These are phyloP conservation scores for Pithys albifrons DNA, from an alignment of 2,113 vertebrate species.

Conservation along the genomic window DNA sequence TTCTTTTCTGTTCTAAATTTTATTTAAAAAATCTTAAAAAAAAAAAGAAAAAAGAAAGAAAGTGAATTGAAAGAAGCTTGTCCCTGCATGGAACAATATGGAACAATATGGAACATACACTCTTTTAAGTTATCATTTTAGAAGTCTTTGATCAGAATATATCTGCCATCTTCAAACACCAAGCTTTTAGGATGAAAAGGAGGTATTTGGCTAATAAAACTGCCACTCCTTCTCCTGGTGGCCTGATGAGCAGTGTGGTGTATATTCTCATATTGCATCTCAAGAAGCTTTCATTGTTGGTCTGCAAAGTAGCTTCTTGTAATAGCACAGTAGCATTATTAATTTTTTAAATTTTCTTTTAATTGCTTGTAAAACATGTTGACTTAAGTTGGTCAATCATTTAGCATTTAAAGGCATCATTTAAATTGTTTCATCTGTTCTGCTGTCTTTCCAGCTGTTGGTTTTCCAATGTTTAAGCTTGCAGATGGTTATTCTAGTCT, in stretches of 20 bases:
- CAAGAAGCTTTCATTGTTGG: not conserved
- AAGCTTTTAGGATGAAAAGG: slow-evolving; percentile 25
- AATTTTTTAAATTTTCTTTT: not conserved
- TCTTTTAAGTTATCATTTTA: not conserved
- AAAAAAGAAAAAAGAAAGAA: not conserved
- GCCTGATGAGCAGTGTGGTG: not conserved
- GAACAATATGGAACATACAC: not conserved
- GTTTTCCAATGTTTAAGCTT: not conserved
- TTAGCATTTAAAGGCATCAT: not conserved
- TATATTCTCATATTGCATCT: not conserved
- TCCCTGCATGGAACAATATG: not conserved
- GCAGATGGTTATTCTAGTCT: not conserved
- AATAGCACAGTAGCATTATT: not conserved
- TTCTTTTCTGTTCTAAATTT: not conserved
- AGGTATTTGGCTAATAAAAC: slow-evolving; percentile 34
- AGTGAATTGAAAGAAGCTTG: not conserved
- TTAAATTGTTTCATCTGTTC: not conserved
- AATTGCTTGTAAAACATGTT: not conserved
- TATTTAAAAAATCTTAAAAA: not conserved
- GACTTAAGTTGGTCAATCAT: not conserved
- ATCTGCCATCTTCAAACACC: slow-evolving; percentile 31
- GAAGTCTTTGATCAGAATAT: slow-evolving; percentile 19
- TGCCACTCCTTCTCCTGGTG: not conserved
- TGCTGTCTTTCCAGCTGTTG: not conserved
- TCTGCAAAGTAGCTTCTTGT: not conserved